Percentiles rank a stretch among this genome's conserved stretches.
These are phyloP conservation scores for Hyles euphorbiae DNA, from an alignment of 1,140 invertebrate species.

Conservation along the genomic window DNA sequence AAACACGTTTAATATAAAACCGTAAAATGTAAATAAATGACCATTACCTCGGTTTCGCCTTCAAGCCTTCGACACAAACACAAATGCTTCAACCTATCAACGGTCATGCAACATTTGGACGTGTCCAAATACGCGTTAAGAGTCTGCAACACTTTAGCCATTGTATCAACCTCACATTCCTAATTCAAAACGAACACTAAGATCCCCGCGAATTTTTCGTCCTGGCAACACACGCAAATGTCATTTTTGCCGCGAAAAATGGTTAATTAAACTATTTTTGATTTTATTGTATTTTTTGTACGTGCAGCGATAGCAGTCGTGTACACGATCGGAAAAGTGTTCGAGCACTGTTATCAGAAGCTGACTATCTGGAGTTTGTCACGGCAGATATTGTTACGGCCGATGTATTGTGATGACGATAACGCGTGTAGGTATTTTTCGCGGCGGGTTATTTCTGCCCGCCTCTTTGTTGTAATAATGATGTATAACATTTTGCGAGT, in stretches of 20 bases:
- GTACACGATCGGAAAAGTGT: slow-evolving; percentile 33
- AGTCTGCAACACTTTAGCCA: slow-evolving; percentile 59
- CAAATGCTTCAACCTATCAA: slow-evolving; percentile 63
- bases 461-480: background rate
- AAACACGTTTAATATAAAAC: no score
- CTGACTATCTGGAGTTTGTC: slow-evolving; percentile 63
- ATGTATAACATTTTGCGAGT: background rate
- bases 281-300: slow-evolving; percentile 17
- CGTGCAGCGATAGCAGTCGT: slow-evolving; percentile 22
- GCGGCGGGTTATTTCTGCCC: background rate
- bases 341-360: slow-evolving; percentile 60
- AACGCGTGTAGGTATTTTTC: slow-evolving; percentile 23
- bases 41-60: slow-evolving; percentile 53
- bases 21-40: no score
- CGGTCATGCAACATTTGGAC: slow-evolving; percentile 49
- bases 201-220: slow-evolving; percentile 5
- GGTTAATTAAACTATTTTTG: slow-evolving; percentile 17
- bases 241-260: slow-evolving; percentile 24
- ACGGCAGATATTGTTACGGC: slow-evolving; percentile 59
- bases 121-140: slow-evolving; percentile 61
- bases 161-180: slow-evolving; percentile 12
- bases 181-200: background rate
- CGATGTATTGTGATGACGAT: slow-evolving; percentile 51
- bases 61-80: slow-evolving; percentile 56
- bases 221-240: slow-evolving; percentile 22